Base-by-base conservation (phyloP, 2,113 vertebrate species). In the Macheiramphus alcinus region DNA sequence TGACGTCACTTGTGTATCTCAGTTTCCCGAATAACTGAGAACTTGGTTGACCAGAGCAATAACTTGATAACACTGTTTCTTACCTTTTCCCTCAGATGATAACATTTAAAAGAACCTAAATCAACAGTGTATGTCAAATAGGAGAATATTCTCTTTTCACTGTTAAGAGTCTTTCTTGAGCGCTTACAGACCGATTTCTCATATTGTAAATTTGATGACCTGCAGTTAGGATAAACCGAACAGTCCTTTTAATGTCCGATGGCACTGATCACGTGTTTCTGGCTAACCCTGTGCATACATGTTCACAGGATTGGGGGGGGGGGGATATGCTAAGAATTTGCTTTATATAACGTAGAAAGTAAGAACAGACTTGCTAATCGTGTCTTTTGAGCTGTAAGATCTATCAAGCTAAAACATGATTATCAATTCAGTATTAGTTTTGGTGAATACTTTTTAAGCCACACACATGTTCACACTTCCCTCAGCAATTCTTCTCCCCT, bases 121-220 rank as follows among this genome's bases (percentile, higher is more conserved):
- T 17, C 16, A 25, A 6, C 43, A 16, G 25, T 0, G 4, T 0
- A 1, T 6, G 50, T 23, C 52, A 16, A 13, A 16, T 10, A 29
- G 7, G 9, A 19, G 40, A 14, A 73, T 6, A 11, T 16, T 13
- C 40, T 4, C 27, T 87, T 88, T 19, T 34, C 34, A 3, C n/a
- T 10, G 0, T 34, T 20, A 9, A 9, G 0, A 4, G 5, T 3
- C 42, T 15, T 15, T 56, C 42, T 42, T 7, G 4, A 3, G 11
- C 5, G 32, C 56, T 58, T 31, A 9, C 14, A 27, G 66, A 9
- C 16, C 1, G 1, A 2, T 45, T 38, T 48, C n/a, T 40, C 36
- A 16, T 2, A 4, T 3, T 10, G 34, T n/a, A 40, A 29, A 38
- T 18, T 4, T 8, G 40, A 3, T 34, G 53, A 9, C 9, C 40